Evolutionary conservation across 1,140 invertebrate genomes (phyloP), one percentile per base, ranked within the genome.

Genomic region (Drosophila asahinai): DNA sequence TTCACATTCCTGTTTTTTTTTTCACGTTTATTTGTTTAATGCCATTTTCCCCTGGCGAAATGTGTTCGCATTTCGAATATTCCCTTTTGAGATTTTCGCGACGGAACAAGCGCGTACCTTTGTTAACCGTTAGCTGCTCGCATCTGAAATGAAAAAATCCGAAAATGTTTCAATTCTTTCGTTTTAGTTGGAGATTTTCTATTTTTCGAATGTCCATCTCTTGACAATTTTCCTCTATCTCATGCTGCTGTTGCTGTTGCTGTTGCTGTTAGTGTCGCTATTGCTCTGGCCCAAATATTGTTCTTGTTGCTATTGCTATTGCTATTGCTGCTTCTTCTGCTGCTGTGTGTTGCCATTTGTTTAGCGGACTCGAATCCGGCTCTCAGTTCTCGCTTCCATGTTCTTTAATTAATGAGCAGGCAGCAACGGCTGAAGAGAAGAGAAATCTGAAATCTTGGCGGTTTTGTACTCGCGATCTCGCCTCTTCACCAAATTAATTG

Each of bases 81-180:
- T 76, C 71, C 73, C 49, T 38, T 45, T 63, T 22, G 25, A 14
- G 62, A 51, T 65, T 54, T 74, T 63, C 33, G 49, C 61, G 52
- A 30, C 54, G 33, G 61, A 57, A 47, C 40, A 40, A 68, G 86
- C 72, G 86, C 68, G 86, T 87, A 90, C 86, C 86, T 90, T 90
- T 90, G 86, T 90, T 90, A 90, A 91, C 86, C 86, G 86, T 90
- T 90, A 74, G 86, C 79, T 80, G 86, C 72, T 90, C 86, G 86
- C 86, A 90, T 90, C 86, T 90, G 78, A 91, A 90, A 90, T 91
- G 82, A 86, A 90, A 90, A 90, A 70, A 90, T 86, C 78, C 86
- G 86, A 89, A 90, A 90, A 89, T 89, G 86, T 89, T 89, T 89
- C 86, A 89, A 89, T 89, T 90, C 86, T 91, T 89, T 89, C 86